A percentile compares a stretch with the other conserved stretches of the same genome.
Evolutionary conservation across 2,888 invertebrate species (phyloP).

Genomic region (Acanthosoma haemorrhoidale): DNA sequence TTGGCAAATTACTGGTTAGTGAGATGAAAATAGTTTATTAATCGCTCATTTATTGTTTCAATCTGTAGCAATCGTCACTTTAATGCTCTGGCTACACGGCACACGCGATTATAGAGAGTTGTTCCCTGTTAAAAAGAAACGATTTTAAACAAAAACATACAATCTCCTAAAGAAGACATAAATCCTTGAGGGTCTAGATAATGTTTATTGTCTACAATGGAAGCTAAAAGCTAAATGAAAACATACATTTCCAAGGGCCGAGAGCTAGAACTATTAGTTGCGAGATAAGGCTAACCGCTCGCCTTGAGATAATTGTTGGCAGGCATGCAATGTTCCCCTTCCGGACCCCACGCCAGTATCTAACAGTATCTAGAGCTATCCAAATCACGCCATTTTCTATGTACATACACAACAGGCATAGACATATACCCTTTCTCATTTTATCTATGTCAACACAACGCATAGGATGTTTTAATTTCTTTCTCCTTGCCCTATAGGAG

Average conservation of each 20-base stretch:
- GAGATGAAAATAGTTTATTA: too few species aligned
- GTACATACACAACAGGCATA: background rate
- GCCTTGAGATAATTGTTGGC: background rate
- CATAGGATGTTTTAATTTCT: too few species aligned
- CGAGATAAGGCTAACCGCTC: background rate
- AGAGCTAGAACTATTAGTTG: background rate
- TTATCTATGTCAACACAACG: too few species aligned
- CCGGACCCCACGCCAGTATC: background rate
- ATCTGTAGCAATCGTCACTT: too few species aligned
- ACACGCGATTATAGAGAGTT: too few species aligned
- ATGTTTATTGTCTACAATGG: slow-evolving; percentile 1
- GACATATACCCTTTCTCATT: too few species aligned
- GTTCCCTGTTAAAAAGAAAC: too few species aligned
- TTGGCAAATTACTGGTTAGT: too few species aligned
- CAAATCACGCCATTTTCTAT: background rate
- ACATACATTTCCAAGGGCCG: background rate
- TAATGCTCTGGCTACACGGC: too few species aligned
- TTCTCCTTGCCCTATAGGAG: too few species aligned
- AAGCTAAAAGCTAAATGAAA: background rate
- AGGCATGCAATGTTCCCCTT: background rate
- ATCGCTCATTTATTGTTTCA: too few species aligned
- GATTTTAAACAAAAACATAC: too few species aligned
- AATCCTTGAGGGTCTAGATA: background rate
- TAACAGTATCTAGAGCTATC: background rate
- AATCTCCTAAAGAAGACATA: background rate